Percentiles rank a stretch among this genome's conserved stretches.
These are phyloP conservation scores for Dichetophora obliterata DNA, from an alignment of 2,888 invertebrate species.

Conservation along the genomic window DNA sequence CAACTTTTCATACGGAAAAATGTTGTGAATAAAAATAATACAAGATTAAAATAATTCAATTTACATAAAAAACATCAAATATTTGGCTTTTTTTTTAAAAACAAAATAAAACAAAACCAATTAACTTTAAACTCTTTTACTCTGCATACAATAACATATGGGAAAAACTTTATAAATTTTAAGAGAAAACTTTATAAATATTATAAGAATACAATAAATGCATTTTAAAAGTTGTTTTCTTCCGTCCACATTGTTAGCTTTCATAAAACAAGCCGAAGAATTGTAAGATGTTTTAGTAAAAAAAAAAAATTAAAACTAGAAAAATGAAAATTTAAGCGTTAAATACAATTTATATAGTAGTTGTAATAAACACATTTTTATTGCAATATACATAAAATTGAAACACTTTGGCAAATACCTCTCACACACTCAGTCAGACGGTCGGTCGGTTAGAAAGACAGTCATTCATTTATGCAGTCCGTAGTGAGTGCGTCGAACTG, in stretches of 20 bases:
- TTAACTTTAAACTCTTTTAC: conserved; percentile 9
- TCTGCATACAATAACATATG: conserved; percentile 6
- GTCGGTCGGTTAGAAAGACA: not conserved
- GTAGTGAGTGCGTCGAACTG: conserved; percentile 30
- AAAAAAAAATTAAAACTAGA: conserved; percentile 41
- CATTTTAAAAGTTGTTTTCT: conserved; percentile 63
- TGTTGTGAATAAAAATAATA: not conserved
- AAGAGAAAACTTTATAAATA: conserved; percentile 41
- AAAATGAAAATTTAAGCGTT: conserved; percentile 6
- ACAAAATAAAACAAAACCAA: conserved; percentile 23
- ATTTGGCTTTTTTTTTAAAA: conserved; percentile 20
- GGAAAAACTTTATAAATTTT: conserved; percentile 24
- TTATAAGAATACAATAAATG: conserved; percentile 38
- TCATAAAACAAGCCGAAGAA: conserved; percentile 58
- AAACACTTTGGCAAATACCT: conserved; percentile 47
- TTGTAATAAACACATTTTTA: conserved; percentile 19
- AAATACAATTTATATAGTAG: conserved; percentile 7
- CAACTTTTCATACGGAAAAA: too few species aligned
- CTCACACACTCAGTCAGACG: conserved; percentile 52
- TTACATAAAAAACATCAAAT: conserved; percentile 13
- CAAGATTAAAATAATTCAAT: not conserved
- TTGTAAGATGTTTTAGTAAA: conserved; percentile 45
- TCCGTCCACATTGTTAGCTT: conserved; percentile 70
- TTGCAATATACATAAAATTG: conserved; percentile 7
- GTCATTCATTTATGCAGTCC: not conserved